Conservation (phyloP, 2,797 vertebrate genomes). For the Enteromius unitaeniatus region DNA sequence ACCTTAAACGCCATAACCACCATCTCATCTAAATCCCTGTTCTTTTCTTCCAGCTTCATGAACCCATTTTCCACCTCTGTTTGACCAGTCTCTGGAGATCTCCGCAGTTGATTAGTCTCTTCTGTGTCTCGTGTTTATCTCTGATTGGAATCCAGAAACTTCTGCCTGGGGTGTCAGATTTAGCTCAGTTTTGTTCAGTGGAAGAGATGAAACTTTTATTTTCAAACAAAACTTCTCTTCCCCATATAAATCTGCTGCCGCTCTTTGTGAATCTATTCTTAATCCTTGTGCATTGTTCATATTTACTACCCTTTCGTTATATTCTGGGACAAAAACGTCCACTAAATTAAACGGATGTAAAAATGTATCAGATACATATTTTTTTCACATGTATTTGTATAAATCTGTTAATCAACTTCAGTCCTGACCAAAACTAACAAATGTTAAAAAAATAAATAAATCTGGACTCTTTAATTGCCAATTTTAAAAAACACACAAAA, state of each 20-base stretch:
- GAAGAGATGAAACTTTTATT: slow-evolving; percentile 27
- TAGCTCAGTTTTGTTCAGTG: slow-evolving; percentile 9
- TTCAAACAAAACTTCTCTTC: not conserved
- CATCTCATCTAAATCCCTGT: slow-evolving; percentile 29
- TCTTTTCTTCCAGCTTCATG: slow-evolving; percentile 32
- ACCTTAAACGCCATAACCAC: slow-evolving; percentile 3
- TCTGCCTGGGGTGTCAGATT: slow-evolving; percentile 26
- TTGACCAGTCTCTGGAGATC: slow-evolving; percentile 30
- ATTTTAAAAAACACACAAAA: too few relatives aligned
- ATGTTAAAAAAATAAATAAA: too few relatives aligned
- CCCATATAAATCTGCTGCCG: not conserved
- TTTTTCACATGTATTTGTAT: too few relatives aligned
- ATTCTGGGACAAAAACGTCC: too few relatives aligned
- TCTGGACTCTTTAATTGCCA: too few relatives aligned
- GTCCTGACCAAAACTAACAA: too few relatives aligned
- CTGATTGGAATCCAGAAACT: slow-evolving; percentile 38
- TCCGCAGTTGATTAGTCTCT: slow-evolving; percentile 34
- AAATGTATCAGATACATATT: too few relatives aligned
- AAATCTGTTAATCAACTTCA: too few relatives aligned
- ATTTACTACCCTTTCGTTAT: too few relatives aligned
- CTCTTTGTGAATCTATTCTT: slow-evolving; percentile 5
- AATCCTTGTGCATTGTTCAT: too few relatives aligned
- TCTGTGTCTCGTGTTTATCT: slow-evolving; percentile 35
- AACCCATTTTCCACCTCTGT: slow-evolving; percentile 1
- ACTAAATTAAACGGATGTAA: too few relatives aligned